Evolutionary conservation across 2,113 vertebrate genomes (phyloP).

Genomic region (Leucosticte australis): DNA sequence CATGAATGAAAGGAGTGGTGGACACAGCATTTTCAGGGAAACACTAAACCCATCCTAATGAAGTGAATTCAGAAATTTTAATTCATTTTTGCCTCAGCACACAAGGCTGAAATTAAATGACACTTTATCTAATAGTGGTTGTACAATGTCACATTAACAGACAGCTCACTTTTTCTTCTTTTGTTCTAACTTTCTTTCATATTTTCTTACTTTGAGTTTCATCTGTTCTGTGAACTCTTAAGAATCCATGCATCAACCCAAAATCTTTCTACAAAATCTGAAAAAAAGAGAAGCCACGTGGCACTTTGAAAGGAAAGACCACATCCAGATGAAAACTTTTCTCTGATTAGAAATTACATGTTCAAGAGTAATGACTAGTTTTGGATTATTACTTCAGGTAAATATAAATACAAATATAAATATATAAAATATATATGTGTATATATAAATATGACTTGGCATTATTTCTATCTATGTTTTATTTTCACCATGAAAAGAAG

Average conservation of each 20-base stretch:
- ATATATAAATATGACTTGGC: fast-evolving
- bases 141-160: not conserved
- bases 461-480: not conserved
- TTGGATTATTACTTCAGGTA: not conserved
- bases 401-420: not conserved
- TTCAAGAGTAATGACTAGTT: not conserved
- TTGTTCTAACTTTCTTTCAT: not conserved
- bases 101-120: not conserved
- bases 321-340: not conserved
- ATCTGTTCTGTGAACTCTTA: not conserved
- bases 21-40: not conserved
- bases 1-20: not conserved
- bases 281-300: not conserved
- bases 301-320: not conserved
- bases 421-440: too few relatives aligned
- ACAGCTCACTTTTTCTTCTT: not conserved
- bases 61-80: not conserved
- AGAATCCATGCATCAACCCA: not conserved
- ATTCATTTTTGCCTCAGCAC: not conserved
- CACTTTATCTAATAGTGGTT: not conserved
- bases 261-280: not conserved
- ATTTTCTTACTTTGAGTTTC: not conserved
- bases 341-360: not conserved
- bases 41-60: not conserved
- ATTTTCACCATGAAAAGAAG: not conserved